Base-by-base conservation (phyloP, 2,888 invertebrate genomes). In the Acanthococcus lagerstroemiae region DNA sequence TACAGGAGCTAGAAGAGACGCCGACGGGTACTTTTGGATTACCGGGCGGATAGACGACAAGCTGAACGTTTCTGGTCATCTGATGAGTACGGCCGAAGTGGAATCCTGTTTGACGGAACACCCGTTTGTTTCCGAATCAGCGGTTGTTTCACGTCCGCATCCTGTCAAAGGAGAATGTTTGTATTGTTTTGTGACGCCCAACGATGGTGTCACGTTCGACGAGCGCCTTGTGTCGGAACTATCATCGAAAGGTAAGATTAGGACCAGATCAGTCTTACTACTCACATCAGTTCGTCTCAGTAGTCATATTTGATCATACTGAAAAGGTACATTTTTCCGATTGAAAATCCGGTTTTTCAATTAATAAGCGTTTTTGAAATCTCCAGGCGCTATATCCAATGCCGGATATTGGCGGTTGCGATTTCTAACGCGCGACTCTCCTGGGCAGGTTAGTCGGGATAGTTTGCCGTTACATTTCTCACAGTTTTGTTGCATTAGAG, bases 41-140 rank as follows among this genome's bases (percentile, higher is more conserved):
- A 96, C 95, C 0, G 96, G 96, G 0, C 85, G 96, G 67, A 90
- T 96, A 45, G 97, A 99, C 76, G 99, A 99, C 76, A 95, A 99
- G 93, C 80, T 99, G 71, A 99, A 99, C 77, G 96, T 99, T 7
- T 95, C 95, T 2, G 99, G 97, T 0, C 97, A 99, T 78, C 80
- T 99, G 65, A 88, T 99, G 85, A 95, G 95, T 68, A 99, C 97
- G 0, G 90, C 97, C 0, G 95, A 99, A 80, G 88, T 90, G 0
- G 90, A 91, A 76, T 84, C 88, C 15, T 87, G 89, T 22, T 80
- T 91, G 17, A 84, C 88, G 0, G 88, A 88, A 75, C 88, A 91
- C 74, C 77, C 79, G 0, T 80, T 81, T 12, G 89, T 99, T 0
- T 85, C 95, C 0, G 99, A 99, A 77, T 91, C 96, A 0, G 99